Evolutionary conservation across 2,113 vertebrate species (phyloP).

Genomic region (Abramis brama): DNA sequence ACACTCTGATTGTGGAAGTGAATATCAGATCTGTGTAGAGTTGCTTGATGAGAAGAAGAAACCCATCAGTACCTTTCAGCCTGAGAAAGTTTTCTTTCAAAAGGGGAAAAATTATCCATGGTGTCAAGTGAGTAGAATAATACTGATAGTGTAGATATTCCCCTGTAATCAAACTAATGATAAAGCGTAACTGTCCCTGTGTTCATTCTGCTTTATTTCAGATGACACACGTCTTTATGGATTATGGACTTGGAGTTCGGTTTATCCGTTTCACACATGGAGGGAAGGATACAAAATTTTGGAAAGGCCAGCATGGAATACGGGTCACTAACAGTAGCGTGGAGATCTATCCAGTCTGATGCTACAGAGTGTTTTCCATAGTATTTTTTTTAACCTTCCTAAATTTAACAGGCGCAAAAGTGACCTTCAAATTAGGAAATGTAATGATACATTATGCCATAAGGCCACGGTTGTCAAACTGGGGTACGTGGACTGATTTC

Average conservation of each 20-base stretch:
- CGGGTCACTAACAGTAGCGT: conserved; percentile 89
- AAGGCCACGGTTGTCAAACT: no score
- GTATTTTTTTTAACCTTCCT: neutral
- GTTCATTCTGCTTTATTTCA: conserved; percentile 58
- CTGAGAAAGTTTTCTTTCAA: conserved; percentile 58
- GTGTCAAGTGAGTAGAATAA: conserved; percentile 63
- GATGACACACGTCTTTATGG: conserved; percentile 84
- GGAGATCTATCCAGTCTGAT: conserved; percentile 70
- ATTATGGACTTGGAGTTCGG: conserved; percentile 87
- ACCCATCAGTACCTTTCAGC: conserved; percentile 56
- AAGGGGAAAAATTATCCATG: conserved; percentile 74
- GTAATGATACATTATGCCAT: neutral
- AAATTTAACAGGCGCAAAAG: neutral
- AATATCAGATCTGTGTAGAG: conserved; percentile 69
- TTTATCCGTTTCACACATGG: conserved; percentile 84
- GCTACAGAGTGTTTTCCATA: conserved; percentile 19
- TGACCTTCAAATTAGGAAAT: neutral
- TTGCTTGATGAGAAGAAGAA: conserved; percentile 65
- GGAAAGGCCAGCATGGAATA: conserved; percentile 91
- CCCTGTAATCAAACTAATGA: neutral
- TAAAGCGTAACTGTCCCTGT: neutral
- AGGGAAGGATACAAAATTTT: conserved; percentile 85
- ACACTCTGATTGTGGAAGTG: conserved; percentile 69
- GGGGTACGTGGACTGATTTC: no score
- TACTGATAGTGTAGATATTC: neutral